Percentiles rank a stretch among this genome's conserved stretches.
Evolutionary conservation across 2,888 invertebrate genomes (phyloP).

Genomic region (Callosobruchus maculatus): DNA sequence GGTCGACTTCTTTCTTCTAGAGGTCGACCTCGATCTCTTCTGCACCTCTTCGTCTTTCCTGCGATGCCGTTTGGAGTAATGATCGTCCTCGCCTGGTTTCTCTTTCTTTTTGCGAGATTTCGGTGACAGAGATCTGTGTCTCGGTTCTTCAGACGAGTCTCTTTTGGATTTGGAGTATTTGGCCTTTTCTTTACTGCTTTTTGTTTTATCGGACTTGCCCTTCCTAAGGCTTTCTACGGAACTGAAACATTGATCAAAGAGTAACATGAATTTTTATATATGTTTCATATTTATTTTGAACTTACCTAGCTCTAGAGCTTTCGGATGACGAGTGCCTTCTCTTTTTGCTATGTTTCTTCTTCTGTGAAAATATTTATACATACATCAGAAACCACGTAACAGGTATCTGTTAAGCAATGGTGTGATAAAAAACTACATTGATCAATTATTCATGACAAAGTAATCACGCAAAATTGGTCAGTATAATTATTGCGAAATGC

Average conservation of each 20-base stretch:
- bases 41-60: constrained; percentile 8
- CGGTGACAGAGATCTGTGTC: background rate
- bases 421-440: background rate
- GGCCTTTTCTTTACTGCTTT: constrained; percentile 19
- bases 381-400: background rate
- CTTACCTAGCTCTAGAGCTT: constrained; percentile 57
- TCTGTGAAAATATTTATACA: constrained; percentile 52
- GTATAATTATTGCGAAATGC: constrained; percentile 21
- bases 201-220: constrained; percentile 19
- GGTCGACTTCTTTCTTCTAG: background rate
- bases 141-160: background rate
- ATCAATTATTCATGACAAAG: background rate
- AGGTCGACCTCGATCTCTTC: constrained; percentile 1
- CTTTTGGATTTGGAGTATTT: constrained; percentile 9
- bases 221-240: constrained; percentile 27
- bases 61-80: constrained; percentile 1
- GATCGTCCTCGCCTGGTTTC: background rate
- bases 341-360: constrained; percentile 53
- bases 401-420: background rate
- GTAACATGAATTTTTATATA: no score
- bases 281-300: background rate
- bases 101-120: background rate
- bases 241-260: background rate
- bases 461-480: background rate
- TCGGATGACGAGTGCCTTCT: constrained; percentile 55